These are phyloP conservation scores for Phymatocera aterrima DNA, from an alignment of 2,888 invertebrate species.

Conservation along the genomic window DNA sequence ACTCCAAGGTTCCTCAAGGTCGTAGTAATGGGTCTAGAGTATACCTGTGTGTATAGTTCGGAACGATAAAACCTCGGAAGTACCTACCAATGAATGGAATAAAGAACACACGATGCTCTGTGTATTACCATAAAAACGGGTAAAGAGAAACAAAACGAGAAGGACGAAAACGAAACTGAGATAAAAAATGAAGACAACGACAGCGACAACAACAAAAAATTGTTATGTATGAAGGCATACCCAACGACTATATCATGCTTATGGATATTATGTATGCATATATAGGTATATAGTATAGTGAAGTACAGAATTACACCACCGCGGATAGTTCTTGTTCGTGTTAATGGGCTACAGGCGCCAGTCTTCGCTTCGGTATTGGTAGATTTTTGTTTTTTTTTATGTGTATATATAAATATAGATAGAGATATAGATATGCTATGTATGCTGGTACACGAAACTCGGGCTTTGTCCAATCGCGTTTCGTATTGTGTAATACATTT, in stretches of 20 bases:
- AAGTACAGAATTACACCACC: slow-evolving; percentile 1
- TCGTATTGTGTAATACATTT: slow-evolving; percentile 39
- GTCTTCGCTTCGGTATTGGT: background rate
- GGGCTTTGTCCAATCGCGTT: slow-evolving; percentile 26
- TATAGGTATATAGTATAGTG: background rate
- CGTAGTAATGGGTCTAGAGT: slow-evolving; percentile 2
- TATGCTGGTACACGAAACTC: background rate
- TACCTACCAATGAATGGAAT: background rate
- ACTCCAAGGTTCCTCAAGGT: slow-evolving; percentile 38
- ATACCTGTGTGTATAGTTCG: no score
- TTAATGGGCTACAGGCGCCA: slow-evolving; percentile 32
- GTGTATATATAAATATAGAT: background rate
- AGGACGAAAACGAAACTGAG: no score
- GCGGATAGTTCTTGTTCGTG: slow-evolving; percentile 18
- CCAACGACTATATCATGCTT: no score
- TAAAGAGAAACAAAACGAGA: background rate
- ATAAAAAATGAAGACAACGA: background rate
- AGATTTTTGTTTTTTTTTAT: background rate
- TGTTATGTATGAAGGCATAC: slow-evolving; percentile 2
- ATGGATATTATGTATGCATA: no score
- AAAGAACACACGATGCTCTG: background rate
- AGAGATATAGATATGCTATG: background rate
- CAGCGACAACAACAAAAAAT: no score
- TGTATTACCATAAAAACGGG: background rate
- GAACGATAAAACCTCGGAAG: background rate